A percentile compares a stretch with the other conserved stretches of the same genome.
These are phyloP conservation scores for Turritopsis rubra DNA, from an alignment of 30 jellyfish, hydroid and myxozoan genomes.

Conservation along the genomic window DNA sequence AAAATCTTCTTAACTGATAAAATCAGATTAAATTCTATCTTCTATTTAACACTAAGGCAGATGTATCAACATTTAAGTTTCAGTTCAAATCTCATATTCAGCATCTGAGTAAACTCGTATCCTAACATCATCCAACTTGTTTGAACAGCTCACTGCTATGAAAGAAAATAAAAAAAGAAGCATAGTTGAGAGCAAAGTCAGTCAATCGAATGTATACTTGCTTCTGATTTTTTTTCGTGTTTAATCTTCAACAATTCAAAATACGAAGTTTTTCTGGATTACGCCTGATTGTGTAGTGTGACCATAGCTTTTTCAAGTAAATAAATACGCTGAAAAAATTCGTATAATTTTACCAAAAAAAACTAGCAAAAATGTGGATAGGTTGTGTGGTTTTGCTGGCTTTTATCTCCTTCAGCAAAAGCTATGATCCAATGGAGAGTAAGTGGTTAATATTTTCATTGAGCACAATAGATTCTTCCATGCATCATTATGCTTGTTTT, in stretches of 20 bases:
- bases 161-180: neutral
- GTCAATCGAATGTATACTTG: neutral
- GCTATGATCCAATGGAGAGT: conserved; percentile 5
- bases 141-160: neutral
- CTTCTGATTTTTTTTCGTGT: too few relatives aligned
- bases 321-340: neutral
- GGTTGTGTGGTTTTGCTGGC: neutral
- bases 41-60: neutral
- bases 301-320: neutral
- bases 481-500: neutral
- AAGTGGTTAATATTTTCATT: neutral
- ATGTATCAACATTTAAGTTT: neutral
- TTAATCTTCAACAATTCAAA: neutral
- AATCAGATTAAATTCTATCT: too few relatives aligned
- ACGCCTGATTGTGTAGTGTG: neutral
- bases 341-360: neutral
- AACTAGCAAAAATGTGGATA: neutral
- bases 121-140: neutral
- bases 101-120: neutral
- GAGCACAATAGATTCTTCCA: neutral
- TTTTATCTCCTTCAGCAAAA: neutral
- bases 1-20: neutral
- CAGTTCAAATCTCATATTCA: neutral
- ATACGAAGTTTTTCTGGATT: neutral
- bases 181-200: neutral